Base-by-base conservation (phyloP, 92 coral and sea anemone species). In the Umimayanthus kanabou region DNA sequence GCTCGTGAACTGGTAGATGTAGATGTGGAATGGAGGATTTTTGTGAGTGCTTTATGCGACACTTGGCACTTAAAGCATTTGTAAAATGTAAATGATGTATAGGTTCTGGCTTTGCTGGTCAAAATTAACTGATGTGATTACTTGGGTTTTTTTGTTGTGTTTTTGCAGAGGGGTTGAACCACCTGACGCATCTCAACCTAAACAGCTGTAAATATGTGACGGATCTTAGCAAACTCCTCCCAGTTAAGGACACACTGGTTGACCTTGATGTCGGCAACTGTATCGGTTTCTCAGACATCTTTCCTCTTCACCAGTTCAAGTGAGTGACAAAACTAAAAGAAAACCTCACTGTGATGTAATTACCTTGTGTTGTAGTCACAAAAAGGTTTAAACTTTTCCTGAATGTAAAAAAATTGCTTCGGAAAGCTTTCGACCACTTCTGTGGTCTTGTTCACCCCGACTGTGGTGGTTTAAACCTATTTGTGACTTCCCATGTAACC, bases 181-280 rank as follows among this genome's bases (percentile, higher is more conserved):
- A 92, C 64, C 92, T 96, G 80, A 94, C 83, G 29, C 88, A 81
- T 78, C 88, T 96, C 6, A 95, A 92, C 84, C 81, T 96, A n/a
- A 94, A 95, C 89, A 88, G 94, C 87, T 96, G 99, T 83, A 92
- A 84, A 86, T 95, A 96, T 84, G 94, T 96, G 61, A 91, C 95
- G 16, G 98, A 96, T 61, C 61, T 94, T 80, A 86, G 79, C 65
- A 92, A 95, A 88, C 89, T 96, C 75, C 90, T 92, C 33, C 99
- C 96, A 42, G 98, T 95, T 29, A 92, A 91, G 50, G 96, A 91
- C 39, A 92, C 94, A 2, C 82, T 96, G 45, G 87, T 81, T 47
- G 92, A 93, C 42, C 91, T 96, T 42, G 98, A 96, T 57, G 94
- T 96, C 43, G 92, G 95, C 25, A 90, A 95, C 88, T 96, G 99